phyloP scores from a whole-genome alignment of 2,797 vertebrate genomes.

The Gadopsis marmoratus region DNA sequence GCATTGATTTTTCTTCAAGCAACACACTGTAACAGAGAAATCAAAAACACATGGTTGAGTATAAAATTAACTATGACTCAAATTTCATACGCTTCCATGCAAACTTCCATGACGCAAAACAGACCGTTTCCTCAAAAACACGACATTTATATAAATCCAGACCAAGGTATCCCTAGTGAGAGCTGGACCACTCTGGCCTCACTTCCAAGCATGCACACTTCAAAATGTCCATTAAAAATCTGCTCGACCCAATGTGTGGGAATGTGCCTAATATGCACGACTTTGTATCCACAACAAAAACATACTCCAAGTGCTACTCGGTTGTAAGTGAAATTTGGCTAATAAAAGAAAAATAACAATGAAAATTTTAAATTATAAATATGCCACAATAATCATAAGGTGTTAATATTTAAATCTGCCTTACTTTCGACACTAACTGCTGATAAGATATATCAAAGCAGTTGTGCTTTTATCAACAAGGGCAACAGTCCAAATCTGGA shows the following conservation, averaged over 20 bases:
- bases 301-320: not conserved
- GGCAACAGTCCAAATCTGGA: constrained; percentile 18
- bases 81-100: not conserved
- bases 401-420: not conserved
- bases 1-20: not conserved
- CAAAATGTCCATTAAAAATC: not conserved
- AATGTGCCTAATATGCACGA: not conserved
- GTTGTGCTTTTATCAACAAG: not conserved
- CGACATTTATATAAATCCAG: not conserved
- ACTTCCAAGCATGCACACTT: not conserved
- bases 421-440: not conserved
- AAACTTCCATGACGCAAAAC: not conserved
- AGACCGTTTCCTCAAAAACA: not conserved
- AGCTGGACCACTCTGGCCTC: not conserved
- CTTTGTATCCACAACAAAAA: not conserved
- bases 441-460: constrained; percentile 11
- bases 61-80: not conserved
- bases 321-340: not conserved
- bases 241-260: not conserved
- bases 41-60: not conserved
- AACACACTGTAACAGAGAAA: not conserved
- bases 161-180: not conserved
- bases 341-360: not conserved
- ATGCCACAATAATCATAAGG: not conserved
- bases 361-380: not conserved